Evolutionary conservation across 2,797 vertebrate genomes (phyloP).

Genomic region (Pitangus sulphuratus): DNA sequence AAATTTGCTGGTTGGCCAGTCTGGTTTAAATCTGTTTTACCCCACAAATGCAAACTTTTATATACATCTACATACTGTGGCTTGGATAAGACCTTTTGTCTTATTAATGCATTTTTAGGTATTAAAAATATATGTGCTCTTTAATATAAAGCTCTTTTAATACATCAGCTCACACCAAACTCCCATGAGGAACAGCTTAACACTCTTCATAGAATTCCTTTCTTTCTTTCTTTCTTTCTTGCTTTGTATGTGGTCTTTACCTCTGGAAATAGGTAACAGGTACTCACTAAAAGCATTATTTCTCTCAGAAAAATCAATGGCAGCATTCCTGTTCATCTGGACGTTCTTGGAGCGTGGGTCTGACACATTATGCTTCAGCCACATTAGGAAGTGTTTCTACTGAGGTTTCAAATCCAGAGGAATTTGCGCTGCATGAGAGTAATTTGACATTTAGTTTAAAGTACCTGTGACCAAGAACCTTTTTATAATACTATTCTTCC

Average conservation of each 20-base stretch:
- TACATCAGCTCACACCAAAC: neutral
- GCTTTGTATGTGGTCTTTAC: neutral
- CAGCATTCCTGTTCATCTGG: neutral
- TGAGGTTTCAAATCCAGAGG: neutral
- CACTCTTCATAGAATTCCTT: neutral
- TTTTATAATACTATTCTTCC: neutral
- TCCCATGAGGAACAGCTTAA: neutral
- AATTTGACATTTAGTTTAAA: conserved; percentile 16
- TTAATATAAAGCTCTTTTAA: neutral
- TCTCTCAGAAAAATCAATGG: neutral
- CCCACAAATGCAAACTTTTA: neutral
- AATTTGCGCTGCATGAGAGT: neutral
- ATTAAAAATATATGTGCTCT: neutral
- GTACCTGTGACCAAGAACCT: neutral
- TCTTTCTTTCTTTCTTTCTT: neutral
- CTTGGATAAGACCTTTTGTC: conserved; percentile 25
- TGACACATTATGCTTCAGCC: neutral
- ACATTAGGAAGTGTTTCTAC: neutral
- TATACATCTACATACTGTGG: neutral
- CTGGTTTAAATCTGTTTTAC: neutral
- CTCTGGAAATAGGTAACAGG: neutral
- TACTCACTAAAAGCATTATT: neutral
- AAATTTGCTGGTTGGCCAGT: neutral
- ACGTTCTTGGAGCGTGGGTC: neutral
- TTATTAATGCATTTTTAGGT: conserved; percentile 11